A percentile compares a stretch with the other conserved stretches of the same genome.
Conservation (phyloP, 2,888 invertebrate species). For the Sialis fuliginosa region DNA sequence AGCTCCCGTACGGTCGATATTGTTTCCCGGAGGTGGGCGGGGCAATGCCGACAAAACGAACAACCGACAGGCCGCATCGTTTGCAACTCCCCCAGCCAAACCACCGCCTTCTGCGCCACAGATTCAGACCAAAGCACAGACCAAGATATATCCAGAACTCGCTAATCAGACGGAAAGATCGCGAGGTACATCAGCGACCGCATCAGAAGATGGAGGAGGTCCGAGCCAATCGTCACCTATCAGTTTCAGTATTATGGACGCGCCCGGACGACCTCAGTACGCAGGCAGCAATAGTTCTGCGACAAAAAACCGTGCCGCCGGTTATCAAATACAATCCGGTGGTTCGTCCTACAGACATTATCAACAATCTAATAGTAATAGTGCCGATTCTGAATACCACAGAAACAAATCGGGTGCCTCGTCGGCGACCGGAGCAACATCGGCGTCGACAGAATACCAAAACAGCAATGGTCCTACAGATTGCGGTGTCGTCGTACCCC, state of each 20-base stretch:
- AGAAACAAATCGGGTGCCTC: conserved; percentile 40
- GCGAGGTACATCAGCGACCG: conserved; percentile 19
- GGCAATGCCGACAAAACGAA: conserved; percentile 10
- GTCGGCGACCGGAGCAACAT: conserved; percentile 36
- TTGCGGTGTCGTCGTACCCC: conserved; percentile 40
- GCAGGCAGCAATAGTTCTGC: conserved; percentile 33
- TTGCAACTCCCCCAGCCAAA: conserved; percentile 32
- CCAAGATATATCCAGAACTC: conserved; percentile 59
- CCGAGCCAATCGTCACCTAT: conserved; percentile 50
- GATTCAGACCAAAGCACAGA: conserved; percentile 59
- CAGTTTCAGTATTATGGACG: conserved; percentile 60
- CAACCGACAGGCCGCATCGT: conserved; percentile 29
- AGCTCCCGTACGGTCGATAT: conserved; percentile 27
- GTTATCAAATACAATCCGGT: conserved; percentile 24
- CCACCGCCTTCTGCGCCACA: conserved; percentile 23
- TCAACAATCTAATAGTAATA: conserved; percentile 35
- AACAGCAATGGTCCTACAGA: conserved; percentile 28
- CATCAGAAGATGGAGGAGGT: conserved; percentile 34
- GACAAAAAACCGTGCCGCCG: conserved; percentile 26
- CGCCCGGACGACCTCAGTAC: conserved; percentile 43
- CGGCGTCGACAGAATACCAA: conserved; percentile 14
- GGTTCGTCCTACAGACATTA: conserved; percentile 38
- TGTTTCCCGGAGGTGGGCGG: conserved; percentile 16
- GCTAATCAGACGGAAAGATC: conserved; percentile 21
- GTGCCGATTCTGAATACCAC: conserved; percentile 42